These are phyloP conservation scores for Artibeus lituratus DNA, from an alignment of 2,797 vertebrate species.

Conservation along the genomic window DNA sequence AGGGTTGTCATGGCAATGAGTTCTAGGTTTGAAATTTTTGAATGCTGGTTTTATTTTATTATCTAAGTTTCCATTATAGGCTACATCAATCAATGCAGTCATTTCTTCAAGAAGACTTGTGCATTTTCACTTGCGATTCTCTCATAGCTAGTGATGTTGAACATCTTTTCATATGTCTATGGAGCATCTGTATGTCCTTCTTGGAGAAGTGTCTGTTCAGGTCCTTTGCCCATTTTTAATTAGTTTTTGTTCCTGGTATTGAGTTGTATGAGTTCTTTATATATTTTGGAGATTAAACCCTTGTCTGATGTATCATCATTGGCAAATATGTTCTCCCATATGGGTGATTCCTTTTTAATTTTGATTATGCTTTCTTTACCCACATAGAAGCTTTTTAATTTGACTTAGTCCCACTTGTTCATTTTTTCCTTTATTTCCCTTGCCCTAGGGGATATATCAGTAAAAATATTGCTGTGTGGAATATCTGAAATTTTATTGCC, in stretches of 20 bases:
- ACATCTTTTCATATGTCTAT: not conserved
- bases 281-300: not conserved
- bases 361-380: not conserved
- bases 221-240: not conserved
- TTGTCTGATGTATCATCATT: not conserved
- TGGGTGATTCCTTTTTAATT: not conserved
- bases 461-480: not conserved
- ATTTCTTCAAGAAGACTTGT: conserved; percentile 70
- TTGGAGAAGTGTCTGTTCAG: not conserved
- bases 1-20: conserved; percentile 79
- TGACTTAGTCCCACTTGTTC: not conserved
- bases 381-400: not conserved
- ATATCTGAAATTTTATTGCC: not conserved
- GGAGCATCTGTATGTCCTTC: not conserved
- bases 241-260: not conserved
- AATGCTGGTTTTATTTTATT: conserved; percentile 79
- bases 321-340: not conserved
- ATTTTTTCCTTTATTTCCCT: not conserved
- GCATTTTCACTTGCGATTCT: not conserved
- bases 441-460: not conserved
- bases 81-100: conserved; percentile 74
- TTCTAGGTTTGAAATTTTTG: conserved; percentile 77
- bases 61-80: conserved; percentile 75
- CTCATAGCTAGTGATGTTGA: not conserved
- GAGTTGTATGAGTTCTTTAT: not conserved